A percentile compares a stretch with the other conserved stretches of the same genome.
Conservation (phyloP, 2,888 invertebrate species). For the Tachina lurida region DNA sequence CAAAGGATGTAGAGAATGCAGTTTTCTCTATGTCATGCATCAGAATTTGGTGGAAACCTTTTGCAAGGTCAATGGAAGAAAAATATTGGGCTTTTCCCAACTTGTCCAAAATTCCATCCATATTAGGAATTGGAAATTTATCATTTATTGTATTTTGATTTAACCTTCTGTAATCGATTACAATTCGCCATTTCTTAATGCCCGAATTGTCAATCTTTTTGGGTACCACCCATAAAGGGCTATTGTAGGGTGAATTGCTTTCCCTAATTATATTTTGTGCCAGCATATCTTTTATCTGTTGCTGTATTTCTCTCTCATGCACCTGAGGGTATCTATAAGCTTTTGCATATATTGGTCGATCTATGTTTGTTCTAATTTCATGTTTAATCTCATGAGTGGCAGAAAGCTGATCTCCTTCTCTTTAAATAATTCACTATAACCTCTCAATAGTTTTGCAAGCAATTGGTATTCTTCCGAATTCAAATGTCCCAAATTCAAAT, state of each 20-base stretch:
- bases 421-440: too few relatives aligned
- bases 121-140: neutral
- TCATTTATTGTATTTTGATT: slow-evolving; percentile 6
- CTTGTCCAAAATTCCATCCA: too few relatives aligned
- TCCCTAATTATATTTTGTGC: slow-evolving; percentile 5
- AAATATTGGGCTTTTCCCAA: too few relatives aligned
- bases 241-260: slow-evolving; percentile 15
- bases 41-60: neutral
- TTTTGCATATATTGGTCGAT: slow-evolving; percentile 4
- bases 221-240: neutral
- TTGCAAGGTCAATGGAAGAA: too few relatives aligned
- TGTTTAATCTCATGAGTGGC: slow-evolving; percentile 9
- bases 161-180: neutral
- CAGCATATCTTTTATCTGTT: neutral
- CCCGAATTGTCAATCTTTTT: neutral
- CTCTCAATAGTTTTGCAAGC: slow-evolving; percentile 4
- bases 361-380: slow-evolving; percentile 6
- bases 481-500: slow-evolving; percentile 23
- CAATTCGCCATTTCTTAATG: neutral
- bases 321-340: neutral
- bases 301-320: neutral
- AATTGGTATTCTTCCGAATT: neutral
- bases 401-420: too few relatives aligned
- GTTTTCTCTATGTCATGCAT: neutral
- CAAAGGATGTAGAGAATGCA: neutral